Base-by-base conservation (phyloP, 2,888 invertebrate species). In the Cryptus armator region DNA sequence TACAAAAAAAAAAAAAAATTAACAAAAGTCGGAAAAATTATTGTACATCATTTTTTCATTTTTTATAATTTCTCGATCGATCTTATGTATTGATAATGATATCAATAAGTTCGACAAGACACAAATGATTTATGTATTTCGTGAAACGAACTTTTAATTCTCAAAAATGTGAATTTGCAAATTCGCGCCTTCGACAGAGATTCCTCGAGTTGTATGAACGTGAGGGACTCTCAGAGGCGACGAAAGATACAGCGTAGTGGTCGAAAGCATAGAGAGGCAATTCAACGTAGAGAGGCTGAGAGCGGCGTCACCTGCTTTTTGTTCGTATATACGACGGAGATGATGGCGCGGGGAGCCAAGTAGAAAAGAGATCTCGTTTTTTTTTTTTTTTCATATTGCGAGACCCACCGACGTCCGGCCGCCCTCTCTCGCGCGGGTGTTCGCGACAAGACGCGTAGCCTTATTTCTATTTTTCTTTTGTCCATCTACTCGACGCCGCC, bases 251-350 rank as follows among this genome's bases (percentile, higher is more conserved):
- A 77, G 72, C 37, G 44, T 16, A 70, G 64, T 19, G 79, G 53
- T 53, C 51, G 9, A 24, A 56, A 68, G 76, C 24, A 59, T 19
- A 71, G 44, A 56, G 59, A 59, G 70, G 51, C 70, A 76, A 86
- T 85, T 77, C 72, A 76, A 70, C 75, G 75, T n/a, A 53, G 43
- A 62, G 66, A 78, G 82, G 72, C 85, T 86, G 86, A 84, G 85
- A 83, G 78, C 76, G 51, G 51, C 83, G 81, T 86, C 85, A 86
- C 85, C 83, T 85, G 85, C 59, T 86, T 86, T 85, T 86, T 62
- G 76, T 85, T 79, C 78, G 53, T 67, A 51, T 56, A 72, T 51
- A 85, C 75, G 70, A 24, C 71, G 82, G 59, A 59, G 76, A 82
- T 67, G 81, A 74, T 78, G 82, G 70, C 75, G 82, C 37, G 46